Evolutionary conservation across 2,888 invertebrate species (phyloP), one percentile per base, ranked within the genome.

Genomic region (Onthophagus sagittarius): DNA sequence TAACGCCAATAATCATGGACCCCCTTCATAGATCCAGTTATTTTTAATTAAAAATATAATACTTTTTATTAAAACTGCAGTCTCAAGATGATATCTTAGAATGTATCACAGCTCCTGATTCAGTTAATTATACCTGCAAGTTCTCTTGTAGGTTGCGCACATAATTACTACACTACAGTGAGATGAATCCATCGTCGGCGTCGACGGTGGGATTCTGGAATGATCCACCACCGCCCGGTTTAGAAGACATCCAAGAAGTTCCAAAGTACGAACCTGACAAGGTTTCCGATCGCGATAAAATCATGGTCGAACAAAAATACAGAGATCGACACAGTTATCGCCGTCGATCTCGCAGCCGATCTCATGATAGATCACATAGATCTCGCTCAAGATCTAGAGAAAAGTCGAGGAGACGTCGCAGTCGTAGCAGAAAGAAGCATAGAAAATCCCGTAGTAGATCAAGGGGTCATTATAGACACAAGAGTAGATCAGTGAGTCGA

Each of bases 101-200:
- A 78, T 74, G 75, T 77, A 73, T 79, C 13, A 76, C 77, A 75
- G 77, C 79, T 78, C 79, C 39, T 11, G 81, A 82, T 80, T 82
- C 84, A 83, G 84, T 82, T 84, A 83, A 84, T 80, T 86, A 86
- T 85, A 86, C 84, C 85, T 86, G 84, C 84, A 85, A 86, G 86
- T 85, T 86, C 86, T 86, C 84, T 86, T 86, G 85, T 86, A 86
- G 86, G 85, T 85, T 79, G 78, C 81, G 78, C 81, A 80, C 76
- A 74, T 71, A 67, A 53, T 70, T 69, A 70, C 64, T 69, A 64
- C 73, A 65, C 73, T 71, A 70, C 31, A 39, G 64, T 73, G 73
- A 75, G 80, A 85, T 84, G 84, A 83, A 82, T 77, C 80, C 81
- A 69, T 77, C 79, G 39, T 78, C 81, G 63, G 76, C 78, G 77